Evolutionary conservation across 2,888 invertebrate species (phyloP).

Genomic region (Drosophila infuscata): DNA sequence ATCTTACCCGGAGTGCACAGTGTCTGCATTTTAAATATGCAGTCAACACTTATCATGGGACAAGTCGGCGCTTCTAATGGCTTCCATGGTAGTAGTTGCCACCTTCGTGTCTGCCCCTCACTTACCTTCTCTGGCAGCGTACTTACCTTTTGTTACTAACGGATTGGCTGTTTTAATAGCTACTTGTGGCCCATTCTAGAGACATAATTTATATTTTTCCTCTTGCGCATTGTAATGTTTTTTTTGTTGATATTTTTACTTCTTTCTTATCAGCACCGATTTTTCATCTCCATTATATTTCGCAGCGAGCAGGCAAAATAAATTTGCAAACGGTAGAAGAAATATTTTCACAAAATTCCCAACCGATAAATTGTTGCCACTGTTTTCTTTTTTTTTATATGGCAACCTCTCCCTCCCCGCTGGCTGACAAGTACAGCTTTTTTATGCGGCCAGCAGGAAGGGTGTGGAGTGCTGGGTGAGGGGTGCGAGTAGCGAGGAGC

Average conservation of each 20-base stretch:
- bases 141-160: constrained; percentile 13
- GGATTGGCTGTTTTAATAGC: constrained; percentile 41
- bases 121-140: not conserved
- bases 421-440: constrained; percentile 68
- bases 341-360: constrained; percentile 69
- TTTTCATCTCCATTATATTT: constrained; percentile 74
- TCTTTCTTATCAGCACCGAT: constrained; percentile 49
- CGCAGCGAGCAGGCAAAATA: constrained; percentile 61
- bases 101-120: constrained; percentile 18
- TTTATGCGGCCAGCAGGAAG: constrained; percentile 14
- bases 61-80: constrained; percentile 51
- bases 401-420: not conserved
- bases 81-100: constrained; percentile 36
- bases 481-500: not conserved
- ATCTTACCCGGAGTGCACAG: constrained; percentile 59
- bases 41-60: constrained; percentile 59
- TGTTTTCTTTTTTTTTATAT: constrained; percentile 20
- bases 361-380: constrained; percentile 68
- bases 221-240: constrained; percentile 43
- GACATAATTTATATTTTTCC: constrained; percentile 53
- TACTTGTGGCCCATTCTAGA: constrained; percentile 44
- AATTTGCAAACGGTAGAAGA: constrained; percentile 74
- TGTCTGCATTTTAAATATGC: constrained; percentile 74
- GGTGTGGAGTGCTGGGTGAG: not conserved
- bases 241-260: constrained; percentile 25